Evolutionary conservation across 2,113 vertebrate genomes (phyloP).

Genomic region (Butorides virescens): DNA sequence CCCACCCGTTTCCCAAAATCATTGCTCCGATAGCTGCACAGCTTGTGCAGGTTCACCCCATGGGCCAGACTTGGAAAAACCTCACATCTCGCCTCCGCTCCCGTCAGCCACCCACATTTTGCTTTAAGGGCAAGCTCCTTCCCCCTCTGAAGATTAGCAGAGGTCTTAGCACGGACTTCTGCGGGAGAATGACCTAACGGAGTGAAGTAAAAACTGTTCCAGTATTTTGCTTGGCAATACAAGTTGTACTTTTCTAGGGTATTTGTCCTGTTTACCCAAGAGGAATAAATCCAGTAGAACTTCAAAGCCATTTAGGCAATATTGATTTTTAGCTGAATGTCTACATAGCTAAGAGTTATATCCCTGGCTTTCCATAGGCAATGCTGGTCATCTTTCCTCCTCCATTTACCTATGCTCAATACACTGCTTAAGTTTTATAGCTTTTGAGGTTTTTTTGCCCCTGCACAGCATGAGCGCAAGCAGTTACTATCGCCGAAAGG

Average conservation of each 20-base stretch:
- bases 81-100: not conserved
- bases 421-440: not conserved
- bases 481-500: not conserved
- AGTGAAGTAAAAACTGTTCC: not conserved
- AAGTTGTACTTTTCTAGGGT: not conserved
- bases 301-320: not conserved
- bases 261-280: constrained; percentile 6
- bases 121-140: not conserved
- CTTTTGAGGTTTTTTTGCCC: not conserved
- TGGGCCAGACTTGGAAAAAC: not conserved
- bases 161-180: not conserved
- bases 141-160: not conserved
- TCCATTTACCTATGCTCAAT: not conserved
- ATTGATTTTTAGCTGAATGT: not conserved
- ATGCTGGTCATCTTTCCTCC: not conserved
- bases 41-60: not conserved
- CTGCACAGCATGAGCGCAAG: not conserved
- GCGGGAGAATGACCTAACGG: not conserved
- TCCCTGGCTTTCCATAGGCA: not conserved
- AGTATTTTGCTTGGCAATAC: not conserved
- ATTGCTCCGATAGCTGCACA: not conserved
- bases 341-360: not conserved
- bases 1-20: not conserved
- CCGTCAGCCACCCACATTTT: not conserved
- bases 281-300: constrained; percentile 1